Percentiles rank a stretch among this genome's conserved stretches.
These are phyloP conservation scores for Ficedula albicollis DNA, from an alignment of 2,797 vertebrate species.

Conservation along the genomic window DNA sequence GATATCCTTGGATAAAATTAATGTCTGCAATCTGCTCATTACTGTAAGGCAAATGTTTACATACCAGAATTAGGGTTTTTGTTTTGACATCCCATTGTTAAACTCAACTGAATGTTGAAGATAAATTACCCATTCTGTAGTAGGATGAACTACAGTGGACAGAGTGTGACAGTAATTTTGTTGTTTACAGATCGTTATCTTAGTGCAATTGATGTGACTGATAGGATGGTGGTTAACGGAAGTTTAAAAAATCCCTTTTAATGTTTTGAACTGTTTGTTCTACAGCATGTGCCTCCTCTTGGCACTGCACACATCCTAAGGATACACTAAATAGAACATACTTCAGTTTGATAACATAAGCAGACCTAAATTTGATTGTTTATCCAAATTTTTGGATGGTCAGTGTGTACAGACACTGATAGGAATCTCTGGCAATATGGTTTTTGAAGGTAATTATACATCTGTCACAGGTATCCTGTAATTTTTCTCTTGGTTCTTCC, in stretches of 20 bases:
- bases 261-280: not conserved
- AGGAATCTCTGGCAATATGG: not conserved
- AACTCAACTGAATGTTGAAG: not conserved
- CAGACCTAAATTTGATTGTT: not conserved
- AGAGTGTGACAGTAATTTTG: not conserved
- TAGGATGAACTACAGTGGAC: not conserved
- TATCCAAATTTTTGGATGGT: not conserved
- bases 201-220: not conserved
- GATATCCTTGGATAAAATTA: not conserved
- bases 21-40: not conserved
- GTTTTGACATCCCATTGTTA: not conserved
- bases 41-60: conserved; percentile 3
- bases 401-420: not conserved
- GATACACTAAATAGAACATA: not conserved
- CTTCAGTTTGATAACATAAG: not conserved
- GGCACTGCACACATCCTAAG: not conserved
- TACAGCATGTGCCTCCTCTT: not conserved
- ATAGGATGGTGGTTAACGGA: not conserved
- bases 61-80: not conserved
- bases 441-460: not conserved
- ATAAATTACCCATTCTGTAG: not conserved
- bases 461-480: not conserved
- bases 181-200: not conserved
- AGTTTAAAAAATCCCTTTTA: not conserved
- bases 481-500: not conserved